Evolutionary conservation across 2,797 vertebrate species (phyloP).

Genomic region (Mus minutoides): DNA sequence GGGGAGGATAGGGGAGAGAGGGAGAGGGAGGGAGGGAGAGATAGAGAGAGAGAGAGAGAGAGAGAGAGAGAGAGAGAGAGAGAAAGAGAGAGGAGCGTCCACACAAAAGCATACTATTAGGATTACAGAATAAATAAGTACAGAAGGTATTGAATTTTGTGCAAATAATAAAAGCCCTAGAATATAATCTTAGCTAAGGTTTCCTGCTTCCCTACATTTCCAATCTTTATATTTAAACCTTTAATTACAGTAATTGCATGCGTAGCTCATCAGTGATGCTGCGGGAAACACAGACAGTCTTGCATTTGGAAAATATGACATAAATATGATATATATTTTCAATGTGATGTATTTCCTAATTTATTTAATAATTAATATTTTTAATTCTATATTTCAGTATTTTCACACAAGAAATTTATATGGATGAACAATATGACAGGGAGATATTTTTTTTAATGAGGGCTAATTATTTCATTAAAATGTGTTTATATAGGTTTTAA

Average conservation of each 20-base stretch:
- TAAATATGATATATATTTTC: background rate
- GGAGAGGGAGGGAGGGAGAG: background rate
- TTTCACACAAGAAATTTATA: background rate
- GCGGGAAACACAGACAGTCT: background rate
- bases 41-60: background rate
- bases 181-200: background rate
- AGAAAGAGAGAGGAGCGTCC: background rate
- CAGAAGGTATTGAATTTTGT: background rate
- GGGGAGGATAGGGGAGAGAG: no score
- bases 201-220: background rate
- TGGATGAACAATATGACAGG: background rate
- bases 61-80: no score
- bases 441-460: background rate
- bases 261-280: background rate
- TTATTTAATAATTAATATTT: background rate
- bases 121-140: background rate
- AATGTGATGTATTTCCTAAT: background rate
- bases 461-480: background rate
- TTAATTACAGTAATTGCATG: background rate
- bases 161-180: background rate
- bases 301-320: background rate
- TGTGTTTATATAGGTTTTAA: background rate
- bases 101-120: background rate
- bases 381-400: background rate
- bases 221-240: slow-evolving; percentile 2